Conservation (phyloP, 2,113 vertebrate species). For the Centropristis striata region DNA sequence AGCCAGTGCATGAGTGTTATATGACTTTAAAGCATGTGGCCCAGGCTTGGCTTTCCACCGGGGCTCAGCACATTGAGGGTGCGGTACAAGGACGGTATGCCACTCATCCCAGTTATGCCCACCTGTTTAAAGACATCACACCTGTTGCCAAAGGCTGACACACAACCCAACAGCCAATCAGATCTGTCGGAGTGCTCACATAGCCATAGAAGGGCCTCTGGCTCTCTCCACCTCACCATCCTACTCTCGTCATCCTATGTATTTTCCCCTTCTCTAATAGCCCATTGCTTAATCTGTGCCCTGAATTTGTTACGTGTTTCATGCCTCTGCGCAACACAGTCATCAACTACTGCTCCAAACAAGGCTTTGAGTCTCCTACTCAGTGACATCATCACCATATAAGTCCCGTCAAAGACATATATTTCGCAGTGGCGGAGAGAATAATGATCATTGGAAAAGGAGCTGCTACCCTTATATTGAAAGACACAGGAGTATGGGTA, state of each 20-base stretch:
- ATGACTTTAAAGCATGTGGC: conserved; percentile 81
- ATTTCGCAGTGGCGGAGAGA: conserved; percentile 39
- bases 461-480: conserved; percentile 27
- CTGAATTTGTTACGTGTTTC: conserved; percentile 30
- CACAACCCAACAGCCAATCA: conserved; percentile 79
- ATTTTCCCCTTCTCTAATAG: conserved; percentile 48
- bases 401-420: conserved; percentile 30
- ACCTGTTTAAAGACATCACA: conserved; percentile 86
- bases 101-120: conserved; percentile 84
- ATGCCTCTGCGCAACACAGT: conserved; percentile 2
- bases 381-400: conserved; percentile 41
- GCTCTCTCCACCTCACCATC: conserved; percentile 19
- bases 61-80: conserved; percentile 84
- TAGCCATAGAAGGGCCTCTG: conserved; percentile 85
- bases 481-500: conserved; percentile 39
- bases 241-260: conserved; percentile 45
- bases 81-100: conserved; percentile 83
- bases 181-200: conserved; percentile 57
- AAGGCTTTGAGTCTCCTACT: conserved; percentile 19
- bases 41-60: conserved; percentile 75
- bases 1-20: conserved; percentile 77
- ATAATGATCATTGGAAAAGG: conserved; percentile 48
- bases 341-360: conserved; percentile 35
- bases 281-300: conserved; percentile 26
- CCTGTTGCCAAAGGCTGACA: conserved; percentile 85